Conservation (phyloP, 2,888 invertebrate species). For the Monopis laevigella region DNA sequence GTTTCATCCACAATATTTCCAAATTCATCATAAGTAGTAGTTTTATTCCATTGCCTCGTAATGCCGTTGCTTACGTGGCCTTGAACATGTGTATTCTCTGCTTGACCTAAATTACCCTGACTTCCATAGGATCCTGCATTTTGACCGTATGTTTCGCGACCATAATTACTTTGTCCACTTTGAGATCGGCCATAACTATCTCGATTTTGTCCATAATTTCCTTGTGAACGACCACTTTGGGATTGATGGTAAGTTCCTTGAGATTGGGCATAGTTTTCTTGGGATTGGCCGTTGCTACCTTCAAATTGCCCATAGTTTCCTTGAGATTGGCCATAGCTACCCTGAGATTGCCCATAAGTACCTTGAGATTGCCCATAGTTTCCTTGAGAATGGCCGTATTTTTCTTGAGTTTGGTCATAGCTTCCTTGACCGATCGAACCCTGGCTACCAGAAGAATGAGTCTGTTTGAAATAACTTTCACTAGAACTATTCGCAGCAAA, state of each 20-base stretch:
- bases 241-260: slow-evolving; percentile 20
- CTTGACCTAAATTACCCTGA: slow-evolving; percentile 19
- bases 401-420: slow-evolving; percentile 22
- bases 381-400: slow-evolving; percentile 5
- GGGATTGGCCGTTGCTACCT: slow-evolving; percentile 13
- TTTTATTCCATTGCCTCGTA: slow-evolving; percentile 35
- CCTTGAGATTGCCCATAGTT: neutral
- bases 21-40: slow-evolving; percentile 44
- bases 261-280: slow-evolving; percentile 14
- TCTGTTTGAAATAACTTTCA: neutral
- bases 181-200: neutral
- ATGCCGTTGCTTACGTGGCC: slow-evolving; percentile 32
- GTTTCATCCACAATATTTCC: slow-evolving; percentile 53
- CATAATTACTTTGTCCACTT: neutral
- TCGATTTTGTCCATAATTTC: slow-evolving; percentile 4
- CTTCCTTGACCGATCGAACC: slow-evolving; percentile 13
- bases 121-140: neutral
- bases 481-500: too few relatives aligned
- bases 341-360: slow-evolving; percentile 1
- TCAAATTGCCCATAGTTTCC: slow-evolving; percentile 17
- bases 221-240: slow-evolving; percentile 15
- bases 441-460: neutral
- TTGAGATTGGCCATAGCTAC: slow-evolving; percentile 21
- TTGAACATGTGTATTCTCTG: neutral
- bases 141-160: neutral